Evolutionary conservation across 2,888 invertebrate genomes (phyloP), one percentile per base, ranked within the genome.

Genomic region (Melipona bicolor): DNA sequence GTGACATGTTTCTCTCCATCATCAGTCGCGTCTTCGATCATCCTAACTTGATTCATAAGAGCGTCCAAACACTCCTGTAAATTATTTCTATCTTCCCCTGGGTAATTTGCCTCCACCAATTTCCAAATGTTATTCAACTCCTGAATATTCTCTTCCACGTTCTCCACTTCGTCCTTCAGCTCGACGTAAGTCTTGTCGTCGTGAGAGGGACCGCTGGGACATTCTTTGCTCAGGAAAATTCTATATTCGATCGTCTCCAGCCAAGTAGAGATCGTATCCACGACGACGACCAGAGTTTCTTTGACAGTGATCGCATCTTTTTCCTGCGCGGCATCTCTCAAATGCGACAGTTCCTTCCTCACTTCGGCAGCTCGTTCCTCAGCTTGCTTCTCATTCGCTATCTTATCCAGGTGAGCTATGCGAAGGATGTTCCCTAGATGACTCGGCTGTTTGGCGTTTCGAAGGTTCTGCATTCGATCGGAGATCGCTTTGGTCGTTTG

Each of bases 181-280:
- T 96, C 95, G 87, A 95, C 96, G 68, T 97, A 96, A 0, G 87
- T 90, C 6, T 77, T 87, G 50, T 93, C 92, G 1, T 92, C 88
- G 69, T 88, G 86, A 24, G 88, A 88, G 0, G 92, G 92, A 0
- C 92, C 93, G 49, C 21, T 82, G 1, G 90, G 91, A 43, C 83
- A 89, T 76, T 93, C 92, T 64, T 88, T 91, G 83, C 95, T 96
- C 43, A 96, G 93, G 90, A 96, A 97, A 69, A 98, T 97, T 90
- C 96, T 96, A 89, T 97, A 97, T 92, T 98, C 97, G 81, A 98
- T 97, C 49, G 97, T 97, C 95, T 98, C 97, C 65, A 98, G 93
- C 97, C 98, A 98, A 21, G 97, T 97, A 0, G 97, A 97, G 64
- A 98, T 97, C 0, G 97, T 97, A 94, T 98, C 97, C 69, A 98